phyloP scores from a whole-genome alignment of 2,797 vertebrate genomes.

The Muscicapa striata region DNA sequence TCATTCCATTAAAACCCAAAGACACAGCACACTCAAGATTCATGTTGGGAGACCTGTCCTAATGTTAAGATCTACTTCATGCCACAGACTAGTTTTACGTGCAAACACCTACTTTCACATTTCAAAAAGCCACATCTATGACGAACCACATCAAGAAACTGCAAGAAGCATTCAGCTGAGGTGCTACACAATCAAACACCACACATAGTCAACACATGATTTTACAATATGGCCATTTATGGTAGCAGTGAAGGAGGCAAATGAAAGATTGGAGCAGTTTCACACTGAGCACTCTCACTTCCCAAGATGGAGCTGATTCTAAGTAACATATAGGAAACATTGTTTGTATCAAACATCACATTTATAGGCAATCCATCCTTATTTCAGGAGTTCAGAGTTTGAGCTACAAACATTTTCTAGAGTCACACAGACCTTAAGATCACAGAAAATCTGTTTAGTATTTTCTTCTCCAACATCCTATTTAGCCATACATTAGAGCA shows the following conservation, averaged over 20 bases:
- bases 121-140: slow-evolving; percentile 70
- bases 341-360: not conserved
- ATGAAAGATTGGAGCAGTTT: not conserved
- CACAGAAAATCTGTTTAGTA: not conserved
- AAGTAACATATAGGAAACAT: not conserved
- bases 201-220: not conserved
- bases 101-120: slow-evolving; percentile 40
- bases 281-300: not conserved
- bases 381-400: not conserved
- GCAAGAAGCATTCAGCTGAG: slow-evolving; percentile 62
- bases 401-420: not conserved
- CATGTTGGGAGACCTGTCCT: not conserved
- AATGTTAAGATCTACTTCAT: not conserved
- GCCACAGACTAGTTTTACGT: slow-evolving; percentile 32
- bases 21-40: not conserved
- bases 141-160: slow-evolving; percentile 70
- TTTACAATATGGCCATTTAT: slow-evolving; percentile 45
- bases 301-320: not conserved
- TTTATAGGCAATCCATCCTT: fast-evolving
- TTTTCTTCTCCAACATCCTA: not conserved
- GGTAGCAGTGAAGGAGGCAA: slow-evolving; percentile 16
- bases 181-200: not conserved
- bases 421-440: not conserved
- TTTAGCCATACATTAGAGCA: not conserved
- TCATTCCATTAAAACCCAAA: slow-evolving; percentile 4